Percentiles rank a stretch among this genome's conserved stretches.
phyloP scores from a whole-genome alignment of 1,140 invertebrate genomes.

The Drosophila lacteicornis region DNA sequence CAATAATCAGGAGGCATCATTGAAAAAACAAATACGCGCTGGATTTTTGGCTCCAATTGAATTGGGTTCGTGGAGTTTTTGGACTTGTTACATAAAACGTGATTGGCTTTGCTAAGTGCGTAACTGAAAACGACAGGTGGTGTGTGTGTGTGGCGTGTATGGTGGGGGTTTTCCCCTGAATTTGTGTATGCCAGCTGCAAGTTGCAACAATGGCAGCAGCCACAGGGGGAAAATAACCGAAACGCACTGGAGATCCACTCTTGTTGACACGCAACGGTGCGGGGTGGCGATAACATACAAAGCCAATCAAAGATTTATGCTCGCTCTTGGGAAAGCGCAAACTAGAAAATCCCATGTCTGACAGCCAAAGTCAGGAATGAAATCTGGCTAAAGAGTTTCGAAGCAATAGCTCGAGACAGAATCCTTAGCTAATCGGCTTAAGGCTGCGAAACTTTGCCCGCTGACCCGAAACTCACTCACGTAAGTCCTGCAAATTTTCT shows the following conservation, averaged over 20 bases:
- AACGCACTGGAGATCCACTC: conserved; percentile 3
- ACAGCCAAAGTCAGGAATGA: conserved; percentile 27
- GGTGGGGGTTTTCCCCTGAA: conserved; percentile 1
- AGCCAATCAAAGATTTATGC: conserved; percentile 54
- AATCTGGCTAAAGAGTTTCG: conserved; percentile 13
- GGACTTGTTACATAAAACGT: conserved; percentile 69
- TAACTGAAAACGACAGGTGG: conserved; percentile 48
- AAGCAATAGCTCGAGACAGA: conserved; percentile 18
- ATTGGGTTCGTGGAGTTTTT: conserved; percentile 48
- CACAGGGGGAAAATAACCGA: background rate
- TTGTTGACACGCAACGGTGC: background rate
- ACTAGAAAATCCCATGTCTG: conserved; percentile 38
- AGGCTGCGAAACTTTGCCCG: conserved; percentile 8
- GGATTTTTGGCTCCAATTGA: conserved; percentile 75
- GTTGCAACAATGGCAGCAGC: conserved; percentile 30
- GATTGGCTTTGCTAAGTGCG: conserved; percentile 74
- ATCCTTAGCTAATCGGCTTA: conserved; percentile 52
- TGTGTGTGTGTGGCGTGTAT: background rate
- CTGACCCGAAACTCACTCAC: conserved; percentile 33
- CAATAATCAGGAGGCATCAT: conserved; percentile 82
- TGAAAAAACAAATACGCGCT: conserved; percentile 80
- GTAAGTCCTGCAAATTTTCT: conserved; percentile 35
- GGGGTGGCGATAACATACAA: conserved; percentile 4
- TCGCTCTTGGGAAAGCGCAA: background rate
- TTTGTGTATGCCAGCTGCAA: conserved; percentile 36